These are phyloP conservation scores for Euplexia lucipara DNA, from an alignment of 2,888 invertebrate species.

Conservation along the genomic window DNA sequence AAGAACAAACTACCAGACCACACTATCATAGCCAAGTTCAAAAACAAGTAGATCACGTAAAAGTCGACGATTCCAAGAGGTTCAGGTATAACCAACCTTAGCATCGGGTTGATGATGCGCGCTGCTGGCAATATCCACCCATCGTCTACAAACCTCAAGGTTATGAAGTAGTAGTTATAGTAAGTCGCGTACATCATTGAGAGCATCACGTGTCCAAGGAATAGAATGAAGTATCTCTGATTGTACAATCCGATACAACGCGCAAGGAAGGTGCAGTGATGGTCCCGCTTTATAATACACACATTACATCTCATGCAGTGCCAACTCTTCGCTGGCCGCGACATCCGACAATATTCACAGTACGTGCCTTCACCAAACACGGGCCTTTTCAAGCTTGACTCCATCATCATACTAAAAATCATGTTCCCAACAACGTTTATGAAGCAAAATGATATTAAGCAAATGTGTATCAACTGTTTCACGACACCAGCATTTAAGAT, in stretches of 20 bases:
- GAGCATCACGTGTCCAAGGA: slow-evolving; percentile 92
- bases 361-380: slow-evolving; percentile 79
- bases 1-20: slow-evolving; percentile 70
- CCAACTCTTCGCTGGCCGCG: slow-evolving; percentile 94
- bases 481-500: slow-evolving; percentile 65
- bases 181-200: slow-evolving; percentile 92
- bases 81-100: slow-evolving; percentile 67
- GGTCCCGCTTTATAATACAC: slow-evolving; percentile 96
- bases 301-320: slow-evolving; percentile 95
- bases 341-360: slow-evolving; percentile 94
- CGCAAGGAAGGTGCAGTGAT: slow-evolving; percentile 96
- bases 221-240: slow-evolving; percentile 95
- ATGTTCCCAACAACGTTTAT: slow-evolving; percentile 81
- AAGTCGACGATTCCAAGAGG: slow-evolving; percentile 70
- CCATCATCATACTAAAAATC: slow-evolving; percentile 72
- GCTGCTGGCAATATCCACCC: slow-evolving; percentile 66
- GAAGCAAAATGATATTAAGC: slow-evolving; percentile 73
- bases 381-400: slow-evolving; percentile 69
- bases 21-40: slow-evolving; percentile 71
- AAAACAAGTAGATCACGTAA: slow-evolving; percentile 70
- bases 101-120: slow-evolving; percentile 73
- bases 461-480: slow-evolving; percentile 70
- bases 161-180: slow-evolving; percentile 93
- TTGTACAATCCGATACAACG: slow-evolving; percentile 96
- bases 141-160: slow-evolving; percentile 73